Evolutionary conservation across 2,113 vertebrate species (phyloP).

Genomic region (Rhadina sibilatrix): DNA sequence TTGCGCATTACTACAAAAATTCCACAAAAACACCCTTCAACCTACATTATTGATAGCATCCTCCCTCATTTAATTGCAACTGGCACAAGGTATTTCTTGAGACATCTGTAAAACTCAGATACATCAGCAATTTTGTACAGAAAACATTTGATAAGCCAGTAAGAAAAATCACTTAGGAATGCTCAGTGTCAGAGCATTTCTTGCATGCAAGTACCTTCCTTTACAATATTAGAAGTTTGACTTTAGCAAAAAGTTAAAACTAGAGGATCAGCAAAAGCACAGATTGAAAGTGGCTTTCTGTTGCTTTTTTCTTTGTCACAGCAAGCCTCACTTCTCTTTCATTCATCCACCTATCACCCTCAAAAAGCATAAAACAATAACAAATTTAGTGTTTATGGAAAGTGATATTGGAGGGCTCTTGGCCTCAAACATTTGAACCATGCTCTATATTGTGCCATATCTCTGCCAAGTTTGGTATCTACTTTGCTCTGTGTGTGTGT

Average conservation of each 20-base stretch:
- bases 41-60: background rate
- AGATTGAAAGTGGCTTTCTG: background rate
- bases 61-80: background rate
- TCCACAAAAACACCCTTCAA: background rate
- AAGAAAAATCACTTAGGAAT: conserved; percentile 12
- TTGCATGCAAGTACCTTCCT: background rate
- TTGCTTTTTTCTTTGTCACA: background rate
- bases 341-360: background rate
- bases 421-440: background rate
- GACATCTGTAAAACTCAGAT: background rate
- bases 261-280: background rate
- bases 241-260: background rate
- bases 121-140: background rate
- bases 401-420: background rate
- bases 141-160: background rate
- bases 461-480: background rate
- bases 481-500: background rate
- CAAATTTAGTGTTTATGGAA: background rate
- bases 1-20: background rate
- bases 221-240: background rate
- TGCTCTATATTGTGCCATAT: background rate
- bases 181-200: background rate
- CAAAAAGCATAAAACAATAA: background rate
- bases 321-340: background rate
- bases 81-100: background rate